These are phyloP conservation scores for Odontamblyopus rebecca DNA, from an alignment of 2,797 vertebrate species.

Conservation along the genomic window DNA sequence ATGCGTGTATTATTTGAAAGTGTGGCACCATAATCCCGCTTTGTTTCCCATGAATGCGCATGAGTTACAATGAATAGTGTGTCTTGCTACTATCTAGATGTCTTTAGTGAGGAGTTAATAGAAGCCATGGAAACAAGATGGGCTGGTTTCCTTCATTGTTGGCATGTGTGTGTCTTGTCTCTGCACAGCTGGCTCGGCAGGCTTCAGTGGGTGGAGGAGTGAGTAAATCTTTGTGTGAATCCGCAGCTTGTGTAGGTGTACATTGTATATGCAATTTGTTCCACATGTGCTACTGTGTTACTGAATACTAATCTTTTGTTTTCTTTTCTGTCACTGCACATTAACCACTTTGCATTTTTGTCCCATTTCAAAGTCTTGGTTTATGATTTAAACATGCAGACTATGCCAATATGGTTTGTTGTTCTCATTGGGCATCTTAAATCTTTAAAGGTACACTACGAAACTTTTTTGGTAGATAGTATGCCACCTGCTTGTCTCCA, in stretches of 20 bases:
- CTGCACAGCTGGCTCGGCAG: slow-evolving; percentile 62
- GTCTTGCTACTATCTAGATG: slow-evolving; percentile 24
- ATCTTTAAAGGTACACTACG: neutral
- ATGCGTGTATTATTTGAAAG: slow-evolving; percentile 30
- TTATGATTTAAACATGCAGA: neutral
- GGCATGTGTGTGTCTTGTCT: slow-evolving; percentile 12
- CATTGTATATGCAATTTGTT: slow-evolving; percentile 17
- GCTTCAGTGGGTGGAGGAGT: slow-evolving; percentile 66
- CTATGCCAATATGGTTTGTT: neutral
- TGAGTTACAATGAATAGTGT: slow-evolving; percentile 18
- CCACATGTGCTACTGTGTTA: slow-evolving; percentile 4
- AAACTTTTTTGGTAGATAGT: neutral
- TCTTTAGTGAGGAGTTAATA: slow-evolving; percentile 30
- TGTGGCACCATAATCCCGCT: neutral
- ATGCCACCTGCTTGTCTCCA: too few relatives aligned
- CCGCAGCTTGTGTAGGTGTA: slow-evolving; percentile 64
- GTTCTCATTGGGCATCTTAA: neutral
- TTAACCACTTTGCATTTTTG: slow-evolving; percentile 24
- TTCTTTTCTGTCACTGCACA: neutral
- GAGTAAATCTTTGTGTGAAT: slow-evolving; percentile 63
- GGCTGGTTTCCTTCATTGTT: slow-evolving; percentile 40
- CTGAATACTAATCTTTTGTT: neutral
- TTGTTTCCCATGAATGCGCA: slow-evolving; percentile 25
- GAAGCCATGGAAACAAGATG: slow-evolving; percentile 68
- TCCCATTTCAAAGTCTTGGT: neutral